These are phyloP conservation scores for Eudemis profundana DNA, from an alignment of 2,888 invertebrate species.

Conservation along the genomic window DNA sequence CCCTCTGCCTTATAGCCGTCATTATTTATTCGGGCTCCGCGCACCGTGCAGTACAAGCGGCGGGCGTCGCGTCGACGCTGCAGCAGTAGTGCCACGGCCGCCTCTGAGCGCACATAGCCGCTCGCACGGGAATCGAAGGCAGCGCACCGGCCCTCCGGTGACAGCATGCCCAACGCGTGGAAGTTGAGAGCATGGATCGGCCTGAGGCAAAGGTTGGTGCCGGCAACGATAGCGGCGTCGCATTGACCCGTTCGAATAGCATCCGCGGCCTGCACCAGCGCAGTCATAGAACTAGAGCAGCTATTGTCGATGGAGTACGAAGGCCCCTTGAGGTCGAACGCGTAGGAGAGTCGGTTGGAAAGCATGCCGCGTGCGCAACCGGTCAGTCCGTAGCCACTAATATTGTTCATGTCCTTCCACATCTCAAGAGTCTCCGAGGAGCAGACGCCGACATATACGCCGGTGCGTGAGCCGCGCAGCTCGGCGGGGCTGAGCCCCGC, in stretches of 20 bases:
- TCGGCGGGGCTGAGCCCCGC: slow-evolving; percentile 93
- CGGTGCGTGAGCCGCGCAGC: slow-evolving; percentile 94
- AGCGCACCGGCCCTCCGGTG: slow-evolving; percentile 95
- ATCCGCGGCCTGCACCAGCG: slow-evolving; percentile 93
- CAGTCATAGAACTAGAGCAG: slow-evolving; percentile 97
- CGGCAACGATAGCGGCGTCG: slow-evolving; percentile 98
- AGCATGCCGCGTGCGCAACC: slow-evolving; percentile 99
- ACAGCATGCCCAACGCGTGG: slow-evolving; percentile 96
- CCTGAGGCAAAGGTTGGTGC: slow-evolving; percentile 94
- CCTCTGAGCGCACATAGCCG: slow-evolving; percentile 97
- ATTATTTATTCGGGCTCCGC: slow-evolving; percentile 95
- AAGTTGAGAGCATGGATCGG: slow-evolving; percentile 97
- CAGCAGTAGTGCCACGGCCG: slow-evolving; percentile 91
- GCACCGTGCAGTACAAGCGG: slow-evolving; percentile 93
- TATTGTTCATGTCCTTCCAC: slow-evolving; percentile 94
- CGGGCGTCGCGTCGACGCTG: slow-evolving; percentile 91
- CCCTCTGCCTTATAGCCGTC: slow-evolving; percentile 97
- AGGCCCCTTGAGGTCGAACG: slow-evolving; percentile 97
- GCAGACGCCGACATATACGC: slow-evolving; percentile 98
- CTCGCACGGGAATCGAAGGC: slow-evolving; percentile 96
- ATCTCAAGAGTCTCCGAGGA: slow-evolving; percentile 96
- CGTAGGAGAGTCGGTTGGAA: slow-evolving; percentile 97
- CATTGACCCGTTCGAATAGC: slow-evolving; percentile 96
- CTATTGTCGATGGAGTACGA: slow-evolving; percentile 98
- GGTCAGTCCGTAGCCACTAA: slow-evolving; percentile 95